A percentile compares a stretch with the other conserved stretches of the same genome.
These are phyloP conservation scores for Triops cancriformis DNA, from an alignment of 1,140 invertebrate genomes.

Conservation along the genomic window DNA sequence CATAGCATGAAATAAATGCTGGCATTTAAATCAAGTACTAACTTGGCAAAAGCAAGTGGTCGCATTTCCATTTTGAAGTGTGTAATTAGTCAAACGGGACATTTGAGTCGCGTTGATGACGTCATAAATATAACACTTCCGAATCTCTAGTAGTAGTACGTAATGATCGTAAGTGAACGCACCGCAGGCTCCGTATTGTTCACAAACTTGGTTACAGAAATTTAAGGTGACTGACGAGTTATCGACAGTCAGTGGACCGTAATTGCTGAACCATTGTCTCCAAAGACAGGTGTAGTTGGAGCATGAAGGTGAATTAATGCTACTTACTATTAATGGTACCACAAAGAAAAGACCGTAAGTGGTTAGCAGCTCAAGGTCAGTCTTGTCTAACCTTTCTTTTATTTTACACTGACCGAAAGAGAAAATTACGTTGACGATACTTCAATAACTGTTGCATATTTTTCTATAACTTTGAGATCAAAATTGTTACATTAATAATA, in stretches of 20 bases:
- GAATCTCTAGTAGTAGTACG: not conserved
- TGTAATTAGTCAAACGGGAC: not conserved
- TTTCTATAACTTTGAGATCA: too few relatives aligned
- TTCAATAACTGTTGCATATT: too few relatives aligned
- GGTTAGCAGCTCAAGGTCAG: not conserved
- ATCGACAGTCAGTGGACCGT: not conserved
- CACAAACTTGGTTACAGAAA: not conserved
- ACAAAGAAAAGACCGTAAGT: not conserved
- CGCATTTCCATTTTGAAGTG: not conserved
- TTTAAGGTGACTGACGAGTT: not conserved
- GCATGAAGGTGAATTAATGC: not conserved
- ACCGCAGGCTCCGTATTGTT: not conserved
- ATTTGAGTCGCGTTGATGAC: not conserved
- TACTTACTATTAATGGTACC: too few relatives aligned
- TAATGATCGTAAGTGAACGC: not conserved
- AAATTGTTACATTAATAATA: too few relatives aligned
- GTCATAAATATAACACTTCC: not conserved
- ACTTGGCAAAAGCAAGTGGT: conserved; percentile 1
- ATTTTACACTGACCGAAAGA: too few relatives aligned
- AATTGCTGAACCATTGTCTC: not conserved
- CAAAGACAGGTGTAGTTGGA: not conserved
- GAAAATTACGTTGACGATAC: too few relatives aligned
- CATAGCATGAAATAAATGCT: not conserved
- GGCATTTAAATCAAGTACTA: not conserved
- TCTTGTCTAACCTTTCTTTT: too few relatives aligned